Evolutionary conservation across 2,797 vertebrate genomes (phyloP), one percentile per base, ranked within the genome.

Genomic region (Etheostoma perlongum): DNA sequence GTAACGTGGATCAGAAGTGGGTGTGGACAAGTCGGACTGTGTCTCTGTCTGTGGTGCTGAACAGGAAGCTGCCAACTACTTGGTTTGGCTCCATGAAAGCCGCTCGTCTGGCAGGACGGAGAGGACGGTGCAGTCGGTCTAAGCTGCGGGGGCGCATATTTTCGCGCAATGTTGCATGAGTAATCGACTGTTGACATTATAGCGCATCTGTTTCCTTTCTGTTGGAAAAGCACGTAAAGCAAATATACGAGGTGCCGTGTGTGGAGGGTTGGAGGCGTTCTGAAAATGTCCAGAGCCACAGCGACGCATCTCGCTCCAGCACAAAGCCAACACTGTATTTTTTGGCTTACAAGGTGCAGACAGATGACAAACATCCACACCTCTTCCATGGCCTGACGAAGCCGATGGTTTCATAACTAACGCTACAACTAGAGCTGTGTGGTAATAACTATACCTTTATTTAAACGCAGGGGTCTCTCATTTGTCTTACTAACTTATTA

Each of bases 1-100:
- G 54, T 55, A 68, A 63, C 52, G 87, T 85, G 84, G 84, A 85
- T 44, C 79, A 54, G 61, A 40, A 80, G 86, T 90, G 91, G 91
- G 88, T 87, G 91, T 87, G 88, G 88, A 83, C 81, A 57, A 33
- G 72, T 70, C 60, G 51, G 44, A n/a, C 57, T 42, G 59, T 78
- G 85, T 75, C 87, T 79, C 88, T 92, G 92, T 93, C 91, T 86
- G 83, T 55, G 89, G 92, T 89, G 85, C 91, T 91, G 90, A 91
- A 86, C 75, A 72, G 78, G 85, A 85, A 82, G 84, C 74, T 25
- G 76, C 49, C 64, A 40, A n/a, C 30, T 67, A 21, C 40, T 67
- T 53, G 27, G 48, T 73, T 49, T 6, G 46, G n/a, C 63, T 70
- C 33, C 14, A 4, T 16, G 30, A n/a, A 53, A 53, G 66, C 72